Evolutionary conservation across 2,888 invertebrate species (phyloP), one percentile per base, ranked within the genome.

Genomic region (Meteorus colon): DNA sequence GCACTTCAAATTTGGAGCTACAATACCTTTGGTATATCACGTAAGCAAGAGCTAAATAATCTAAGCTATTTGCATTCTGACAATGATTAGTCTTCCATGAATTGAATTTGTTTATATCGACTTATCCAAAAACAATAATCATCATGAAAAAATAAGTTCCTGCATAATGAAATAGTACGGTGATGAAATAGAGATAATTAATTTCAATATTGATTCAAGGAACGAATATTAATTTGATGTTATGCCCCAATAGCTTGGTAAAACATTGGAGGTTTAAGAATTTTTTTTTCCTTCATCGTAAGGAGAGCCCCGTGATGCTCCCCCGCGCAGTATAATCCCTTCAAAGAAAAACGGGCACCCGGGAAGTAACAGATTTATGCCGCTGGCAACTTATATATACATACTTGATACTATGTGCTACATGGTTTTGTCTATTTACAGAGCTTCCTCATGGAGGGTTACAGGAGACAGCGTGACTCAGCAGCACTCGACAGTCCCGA

Each of bases 311-410:
- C 76, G 78, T 51, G 76, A 76, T 73, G 66, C 72, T 69, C 55
- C 69, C 34, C 67, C 60, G 67, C 72, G 55, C 74, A n/a, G 55
- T 62, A 75, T 82, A 83, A 83, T 83, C 81, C 81, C 71, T 77
- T 79, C 81, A 78, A 80, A 82, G 80, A 77, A 81, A 78, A 69
- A 71, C 75, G 63, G 77, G 78, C 77, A 76, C 78, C 80, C 60
- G 73, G 77, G 67, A 75, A 75, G 78, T 79, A 79, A 78, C 79
- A 79, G 81, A 82, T 82, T 82, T 80, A 78, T 81, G 69, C 74
- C 60, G 51, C 24, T 41, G 62, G 24, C 73, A 74, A 60, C 19
- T 66, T 67, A n/a, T 14, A 31, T 24, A 69, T 51, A 24, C 62
- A 75, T 77, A 60, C 69, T 37, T 63, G 48, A 16, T 68, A 65